phyloP scores from a whole-genome alignment of 2,797 vertebrate genomes.

The Nyctibius grandis region DNA sequence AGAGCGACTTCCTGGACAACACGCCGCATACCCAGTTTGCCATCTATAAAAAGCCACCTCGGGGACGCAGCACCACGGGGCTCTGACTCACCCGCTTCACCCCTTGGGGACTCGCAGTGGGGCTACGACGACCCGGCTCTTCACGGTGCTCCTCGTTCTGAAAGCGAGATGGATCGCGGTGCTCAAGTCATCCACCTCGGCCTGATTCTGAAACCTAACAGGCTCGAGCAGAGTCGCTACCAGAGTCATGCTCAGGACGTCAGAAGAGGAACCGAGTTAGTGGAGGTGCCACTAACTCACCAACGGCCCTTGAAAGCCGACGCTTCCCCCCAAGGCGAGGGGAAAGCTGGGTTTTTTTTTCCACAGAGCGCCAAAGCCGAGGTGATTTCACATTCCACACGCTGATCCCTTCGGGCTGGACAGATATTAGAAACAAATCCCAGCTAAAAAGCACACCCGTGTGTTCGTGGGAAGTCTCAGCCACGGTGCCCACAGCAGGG shows the following conservation, averaged over 20 bases:
- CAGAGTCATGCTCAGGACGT: accelerated
- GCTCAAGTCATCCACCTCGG: neutral
- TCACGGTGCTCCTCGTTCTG: neutral
- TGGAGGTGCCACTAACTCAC: neutral
- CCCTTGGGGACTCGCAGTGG: neutral
- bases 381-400: neutral
- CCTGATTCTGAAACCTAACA: accelerated
- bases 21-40: neutral
- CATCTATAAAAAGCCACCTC: neutral
- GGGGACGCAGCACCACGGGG: neutral
- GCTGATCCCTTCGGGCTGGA: neutral
- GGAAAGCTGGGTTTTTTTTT: neutral
- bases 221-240: accelerated
- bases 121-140: neutral
- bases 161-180: neutral
- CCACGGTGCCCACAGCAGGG: neutral
- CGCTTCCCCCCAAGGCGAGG: neutral
- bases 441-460: neutral
- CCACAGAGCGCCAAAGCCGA: neutral
- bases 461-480: neutral
- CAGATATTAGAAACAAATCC: neutral
- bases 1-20: neutral
- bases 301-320: neutral
- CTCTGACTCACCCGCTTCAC: neutral
- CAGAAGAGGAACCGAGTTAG: neutral